Percentiles rank a stretch among this genome's conserved stretches.
Evolutionary conservation across 2,888 invertebrate species (phyloP).

Genomic region (Entomobrya multifasciata): DNA sequence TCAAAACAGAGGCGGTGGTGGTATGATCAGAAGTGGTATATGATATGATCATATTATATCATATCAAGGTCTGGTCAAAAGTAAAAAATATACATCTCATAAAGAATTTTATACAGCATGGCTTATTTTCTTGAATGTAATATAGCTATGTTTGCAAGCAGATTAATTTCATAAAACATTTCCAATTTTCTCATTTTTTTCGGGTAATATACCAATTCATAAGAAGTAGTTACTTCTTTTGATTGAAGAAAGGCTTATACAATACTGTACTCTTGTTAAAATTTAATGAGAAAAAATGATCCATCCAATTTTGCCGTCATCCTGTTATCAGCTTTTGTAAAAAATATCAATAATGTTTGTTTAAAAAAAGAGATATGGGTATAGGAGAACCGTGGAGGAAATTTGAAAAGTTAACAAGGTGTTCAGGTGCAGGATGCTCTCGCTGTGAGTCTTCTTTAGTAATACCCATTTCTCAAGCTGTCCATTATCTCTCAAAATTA

Average conservation of each 20-base stretch:
- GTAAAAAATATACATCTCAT: slow-evolving; percentile 8
- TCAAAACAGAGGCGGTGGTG: slow-evolving; percentile 5
- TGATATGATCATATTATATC: neutral
- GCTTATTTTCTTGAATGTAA: neutral
- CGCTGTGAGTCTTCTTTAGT: neutral
- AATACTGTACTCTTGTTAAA: slow-evolving; percentile 1
- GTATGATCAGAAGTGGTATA: neutral
- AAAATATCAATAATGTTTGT: slow-evolving; percentile 13
- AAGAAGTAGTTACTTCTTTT: no score
- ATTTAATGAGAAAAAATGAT: neutral
- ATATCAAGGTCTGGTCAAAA: neutral
- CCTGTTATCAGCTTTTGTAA: neutral
- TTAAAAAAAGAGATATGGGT: neutral
- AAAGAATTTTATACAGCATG: slow-evolving; percentile 26
- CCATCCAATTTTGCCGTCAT: slow-evolving; percentile 11
- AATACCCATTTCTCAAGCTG: slow-evolving; percentile 47
- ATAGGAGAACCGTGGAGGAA: neutral
- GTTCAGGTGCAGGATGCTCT: slow-evolving; percentile 43
- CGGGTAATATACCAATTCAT: slow-evolving; percentile 44
- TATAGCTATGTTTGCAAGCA: neutral
- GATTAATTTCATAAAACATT: neutral
- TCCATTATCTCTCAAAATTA: slow-evolving; percentile 41
- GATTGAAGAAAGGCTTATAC: neutral
- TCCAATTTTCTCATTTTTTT: slow-evolving; percentile 35
- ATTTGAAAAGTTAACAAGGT: slow-evolving; percentile 39